Conservation (phyloP, 2,888 invertebrate species). For the Ophraella communa region DNA sequence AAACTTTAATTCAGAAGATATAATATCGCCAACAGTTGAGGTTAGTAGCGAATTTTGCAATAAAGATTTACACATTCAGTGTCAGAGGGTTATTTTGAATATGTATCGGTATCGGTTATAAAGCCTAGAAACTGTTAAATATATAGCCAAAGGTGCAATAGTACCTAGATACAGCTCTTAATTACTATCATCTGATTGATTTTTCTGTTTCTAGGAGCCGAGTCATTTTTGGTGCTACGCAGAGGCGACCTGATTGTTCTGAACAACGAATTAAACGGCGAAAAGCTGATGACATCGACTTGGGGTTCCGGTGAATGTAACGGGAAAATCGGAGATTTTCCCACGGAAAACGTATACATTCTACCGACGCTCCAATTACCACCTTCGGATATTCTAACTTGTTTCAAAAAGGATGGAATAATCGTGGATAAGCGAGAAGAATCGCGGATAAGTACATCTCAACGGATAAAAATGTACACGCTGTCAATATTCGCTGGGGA, state of each 20-base stretch:
- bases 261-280: slow-evolving; percentile 76
- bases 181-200: no score
- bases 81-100: no score
- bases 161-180: no score
- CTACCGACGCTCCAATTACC: slow-evolving; percentile 83
- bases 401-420: slow-evolving; percentile 67
- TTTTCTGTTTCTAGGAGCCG: slow-evolving; percentile 59
- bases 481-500: slow-evolving; percentile 83
- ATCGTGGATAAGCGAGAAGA: slow-evolving; percentile 33
- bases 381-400: slow-evolving; percentile 68
- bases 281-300: slow-evolving; percentile 72
- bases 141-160: no score
- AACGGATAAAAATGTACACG: slow-evolving; percentile 78
- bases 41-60: no score
- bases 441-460: slow-evolving; percentile 61
- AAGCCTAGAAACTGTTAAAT: no score
- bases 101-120: slow-evolving; percentile 3
- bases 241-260: slow-evolving; percentile 83
- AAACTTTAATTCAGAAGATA: no score
- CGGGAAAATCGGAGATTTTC: slow-evolving; percentile 80
- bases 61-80: no score
- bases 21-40: no score
- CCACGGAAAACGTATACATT: slow-evolving; percentile 85
- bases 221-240: slow-evolving; percentile 66
- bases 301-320: slow-evolving; percentile 78